A percentile compares a stretch with the other conserved stretches of the same genome.
phyloP scores from a whole-genome alignment of 2,113 vertebrate species.

The Vulpes ferrilata region DNA sequence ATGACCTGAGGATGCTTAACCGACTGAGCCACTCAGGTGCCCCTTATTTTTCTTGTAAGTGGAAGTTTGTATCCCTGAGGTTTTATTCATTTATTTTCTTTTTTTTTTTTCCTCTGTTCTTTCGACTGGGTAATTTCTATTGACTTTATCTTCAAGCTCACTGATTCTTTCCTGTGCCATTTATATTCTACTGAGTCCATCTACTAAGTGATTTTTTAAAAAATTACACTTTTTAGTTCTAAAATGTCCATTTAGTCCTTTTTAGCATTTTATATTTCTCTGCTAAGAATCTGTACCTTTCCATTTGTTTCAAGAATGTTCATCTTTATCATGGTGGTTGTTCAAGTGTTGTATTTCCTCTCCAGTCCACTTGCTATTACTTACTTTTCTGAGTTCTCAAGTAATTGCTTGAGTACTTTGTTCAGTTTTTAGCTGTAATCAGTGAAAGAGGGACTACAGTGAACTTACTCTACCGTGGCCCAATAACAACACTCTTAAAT shows the following conservation, averaged over 20 bases:
- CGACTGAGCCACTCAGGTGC: too few species aligned
- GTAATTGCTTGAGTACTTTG: background rate
- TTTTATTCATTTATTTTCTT: background rate
- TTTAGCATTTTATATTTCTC: background rate
- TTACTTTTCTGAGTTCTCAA: background rate
- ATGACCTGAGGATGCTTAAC: too few species aligned
- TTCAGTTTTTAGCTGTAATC: background rate
- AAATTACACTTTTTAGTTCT: background rate
- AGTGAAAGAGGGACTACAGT: background rate
- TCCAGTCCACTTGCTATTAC: background rate
- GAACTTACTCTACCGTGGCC: background rate
- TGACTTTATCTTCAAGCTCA: background rate
- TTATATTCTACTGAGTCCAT: background rate
- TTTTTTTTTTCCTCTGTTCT: background rate
- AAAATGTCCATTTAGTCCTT: background rate
- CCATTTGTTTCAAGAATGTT: background rate
- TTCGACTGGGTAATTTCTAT: slow-evolving; percentile 10
- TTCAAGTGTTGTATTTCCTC: background rate
- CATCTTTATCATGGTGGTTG: background rate
- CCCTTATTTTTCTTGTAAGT: too few species aligned
- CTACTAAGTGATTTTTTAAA: background rate
- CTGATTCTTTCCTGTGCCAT: background rate
- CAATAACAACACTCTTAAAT: background rate
- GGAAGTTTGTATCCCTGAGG: too few species aligned
- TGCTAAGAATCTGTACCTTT: background rate